Percentiles rank a stretch among this genome's conserved stretches.
Evolutionary conservation across 2,113 vertebrate genomes (phyloP).

Genomic region (Orthochromis malagaraziensis): DNA sequence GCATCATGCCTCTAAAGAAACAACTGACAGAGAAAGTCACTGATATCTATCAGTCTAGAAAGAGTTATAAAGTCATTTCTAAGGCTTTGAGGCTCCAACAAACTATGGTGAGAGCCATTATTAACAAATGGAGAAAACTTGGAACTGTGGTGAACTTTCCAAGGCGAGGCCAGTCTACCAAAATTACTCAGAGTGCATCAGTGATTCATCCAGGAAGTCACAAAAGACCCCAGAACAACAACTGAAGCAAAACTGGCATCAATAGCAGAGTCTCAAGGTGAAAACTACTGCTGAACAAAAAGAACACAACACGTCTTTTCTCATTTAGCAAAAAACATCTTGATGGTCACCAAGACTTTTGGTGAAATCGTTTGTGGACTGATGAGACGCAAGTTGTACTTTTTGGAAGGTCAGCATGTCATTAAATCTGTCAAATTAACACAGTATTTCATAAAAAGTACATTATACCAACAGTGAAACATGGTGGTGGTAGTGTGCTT

Average conservation of each 20-base stretch:
- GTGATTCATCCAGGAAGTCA: not conserved
- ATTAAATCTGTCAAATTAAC: not conserved
- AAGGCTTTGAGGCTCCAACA: not conserved
- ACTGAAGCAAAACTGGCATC: not conserved
- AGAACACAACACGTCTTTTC: not conserved
- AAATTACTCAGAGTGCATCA: not conserved
- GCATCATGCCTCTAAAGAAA: not conserved
- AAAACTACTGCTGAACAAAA: not conserved
- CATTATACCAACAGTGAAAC: not conserved
- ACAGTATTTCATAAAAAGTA: not conserved
- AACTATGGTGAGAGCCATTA: not conserved
- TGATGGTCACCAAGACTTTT: not conserved
- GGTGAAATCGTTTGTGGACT: not conserved
- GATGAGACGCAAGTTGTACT: not conserved
- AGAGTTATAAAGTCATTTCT: not conserved
- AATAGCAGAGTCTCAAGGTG: not conserved
- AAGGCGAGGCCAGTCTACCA: not conserved
- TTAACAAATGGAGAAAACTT: not conserved
- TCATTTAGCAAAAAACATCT: not conserved
- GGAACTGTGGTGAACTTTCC: not conserved
- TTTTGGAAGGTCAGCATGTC: not conserved
- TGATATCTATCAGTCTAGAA: not conserved
- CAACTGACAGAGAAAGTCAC: not conserved
- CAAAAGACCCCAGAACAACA: not conserved
- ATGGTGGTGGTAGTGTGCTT: not conserved